Evolutionary conservation across 1,140 invertebrate species (phyloP).

Genomic region (Episyrphus balteatus): DNA sequence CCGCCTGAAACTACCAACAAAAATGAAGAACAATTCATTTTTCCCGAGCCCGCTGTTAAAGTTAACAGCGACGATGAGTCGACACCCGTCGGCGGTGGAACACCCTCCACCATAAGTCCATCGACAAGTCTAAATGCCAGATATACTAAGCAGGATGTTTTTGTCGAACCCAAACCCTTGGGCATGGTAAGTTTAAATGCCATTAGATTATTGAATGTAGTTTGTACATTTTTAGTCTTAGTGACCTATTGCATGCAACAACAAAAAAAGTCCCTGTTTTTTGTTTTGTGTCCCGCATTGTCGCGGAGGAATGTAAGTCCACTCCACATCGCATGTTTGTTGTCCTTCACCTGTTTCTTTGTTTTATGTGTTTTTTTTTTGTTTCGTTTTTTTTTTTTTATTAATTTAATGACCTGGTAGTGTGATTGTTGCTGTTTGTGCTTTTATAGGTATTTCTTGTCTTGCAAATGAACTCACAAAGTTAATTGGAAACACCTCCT

Average conservation of each 20-base stretch:
- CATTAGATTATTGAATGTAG: background rate
- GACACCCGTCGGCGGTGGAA: slow-evolving; percentile 29
- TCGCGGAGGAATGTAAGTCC: too few species aligned
- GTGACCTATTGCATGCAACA: background rate
- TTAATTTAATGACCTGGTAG: too few species aligned
- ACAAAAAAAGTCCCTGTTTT: background rate
- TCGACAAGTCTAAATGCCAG: slow-evolving; percentile 26
- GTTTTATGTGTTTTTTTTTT: too few species aligned
- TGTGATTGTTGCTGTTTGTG: too few species aligned
- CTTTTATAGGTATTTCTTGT: too few species aligned
- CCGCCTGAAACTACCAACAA: slow-evolving; percentile 10
- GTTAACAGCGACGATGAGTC: slow-evolving; percentile 27
- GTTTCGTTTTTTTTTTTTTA: too few species aligned
- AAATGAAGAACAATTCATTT: slow-evolving; percentile 25
- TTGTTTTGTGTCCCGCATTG: background rate
- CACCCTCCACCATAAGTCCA: slow-evolving; percentile 25
- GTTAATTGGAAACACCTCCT: too few species aligned
- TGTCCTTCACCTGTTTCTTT: too few species aligned
- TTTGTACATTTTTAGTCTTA: background rate
- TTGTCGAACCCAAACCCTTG: slow-evolving; percentile 30
- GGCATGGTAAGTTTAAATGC: slow-evolving; percentile 10
- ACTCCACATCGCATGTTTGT: too few species aligned
- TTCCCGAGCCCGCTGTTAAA: slow-evolving; percentile 30
- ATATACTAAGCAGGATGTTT: slow-evolving; percentile 25
- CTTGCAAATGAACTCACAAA: too few species aligned